Evolutionary conservation across 2,888 invertebrate genomes (phyloP).

Genomic region (Drosophila infuscata): DNA sequence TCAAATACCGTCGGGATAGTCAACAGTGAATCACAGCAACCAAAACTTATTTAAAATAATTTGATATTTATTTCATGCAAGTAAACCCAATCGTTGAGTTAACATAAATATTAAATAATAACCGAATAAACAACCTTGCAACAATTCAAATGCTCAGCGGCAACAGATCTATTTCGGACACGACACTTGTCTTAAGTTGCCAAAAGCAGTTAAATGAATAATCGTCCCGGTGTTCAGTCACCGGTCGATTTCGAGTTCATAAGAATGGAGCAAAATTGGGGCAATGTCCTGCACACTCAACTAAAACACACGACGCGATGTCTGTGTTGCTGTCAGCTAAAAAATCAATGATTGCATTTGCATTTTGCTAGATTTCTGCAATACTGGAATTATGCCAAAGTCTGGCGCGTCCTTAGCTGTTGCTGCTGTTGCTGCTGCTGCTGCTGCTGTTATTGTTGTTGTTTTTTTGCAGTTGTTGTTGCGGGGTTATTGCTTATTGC

Average conservation of each 20-base stretch:
- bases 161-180: constrained; percentile 10
- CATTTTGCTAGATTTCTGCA: constrained; percentile 74
- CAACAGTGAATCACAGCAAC: not conserved
- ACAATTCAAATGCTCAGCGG: not conserved
- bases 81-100: no score
- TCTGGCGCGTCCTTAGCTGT: constrained; percentile 47
- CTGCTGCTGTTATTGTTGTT: constrained; percentile 13
- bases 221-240: constrained; percentile 2
- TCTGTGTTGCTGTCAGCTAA: constrained; percentile 65
- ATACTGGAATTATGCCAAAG: constrained; percentile 75
- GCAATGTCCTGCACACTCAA: constrained; percentile 34
- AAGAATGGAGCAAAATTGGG: constrained; percentile 17
- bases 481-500: constrained; percentile 37
- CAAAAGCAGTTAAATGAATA: constrained; percentile 14
- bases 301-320: constrained; percentile 38
- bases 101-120: not conserved
- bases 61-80: no score
- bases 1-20: not conserved
- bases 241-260: constrained; percentile 2
- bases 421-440: constrained; percentile 8
- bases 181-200: constrained; percentile 9
- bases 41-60: not conserved
- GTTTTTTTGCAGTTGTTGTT: constrained; percentile 4
- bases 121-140: not conserved
- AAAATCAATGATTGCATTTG: constrained; percentile 80